phyloP scores from a whole-genome alignment of 37 sponge, comb jelly and placozoan genomes.

The Cliona cf. orientalis region DNA sequence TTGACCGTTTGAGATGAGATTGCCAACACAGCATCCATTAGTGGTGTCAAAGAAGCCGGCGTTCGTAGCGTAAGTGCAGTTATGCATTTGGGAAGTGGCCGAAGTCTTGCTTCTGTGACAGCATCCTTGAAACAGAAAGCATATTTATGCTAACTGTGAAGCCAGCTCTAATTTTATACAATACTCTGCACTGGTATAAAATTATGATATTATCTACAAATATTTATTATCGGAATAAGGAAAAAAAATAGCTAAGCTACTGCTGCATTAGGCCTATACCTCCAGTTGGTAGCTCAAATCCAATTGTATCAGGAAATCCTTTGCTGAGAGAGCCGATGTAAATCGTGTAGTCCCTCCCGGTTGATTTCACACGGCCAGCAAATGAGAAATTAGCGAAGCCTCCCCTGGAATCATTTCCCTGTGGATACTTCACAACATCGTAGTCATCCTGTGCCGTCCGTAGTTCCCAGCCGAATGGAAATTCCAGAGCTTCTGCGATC shows the following conservation, averaged over 20 bases:
- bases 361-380: constrained; percentile 16
- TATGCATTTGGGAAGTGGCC: constrained; percentile 44
- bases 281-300: constrained; percentile 39
- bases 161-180: not conserved
- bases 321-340: constrained; percentile 31
- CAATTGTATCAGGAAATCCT: constrained; percentile 28
- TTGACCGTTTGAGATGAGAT: constrained; percentile 63
- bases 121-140: constrained; percentile 53
- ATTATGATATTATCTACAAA: not conserved
- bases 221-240: not conserved
- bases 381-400: not conserved
- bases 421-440: constrained; percentile 16
- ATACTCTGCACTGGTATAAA: not conserved
- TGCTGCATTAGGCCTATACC: constrained; percentile 16
- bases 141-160: too few relatives aligned
- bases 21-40: constrained; percentile 75
- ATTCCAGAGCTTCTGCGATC: too few relatives aligned
- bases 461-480: too few relatives aligned
- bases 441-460: too few relatives aligned
- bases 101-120: constrained; percentile 46
- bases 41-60: constrained; percentile 77
- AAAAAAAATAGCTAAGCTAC: not conserved
- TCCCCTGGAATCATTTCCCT: not conserved
- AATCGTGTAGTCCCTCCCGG: constrained; percentile 33
- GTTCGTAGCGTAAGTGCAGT: constrained; percentile 86